Base-by-base conservation (phyloP, 2,113 vertebrate genomes). In the Pavo muticus region DNA sequence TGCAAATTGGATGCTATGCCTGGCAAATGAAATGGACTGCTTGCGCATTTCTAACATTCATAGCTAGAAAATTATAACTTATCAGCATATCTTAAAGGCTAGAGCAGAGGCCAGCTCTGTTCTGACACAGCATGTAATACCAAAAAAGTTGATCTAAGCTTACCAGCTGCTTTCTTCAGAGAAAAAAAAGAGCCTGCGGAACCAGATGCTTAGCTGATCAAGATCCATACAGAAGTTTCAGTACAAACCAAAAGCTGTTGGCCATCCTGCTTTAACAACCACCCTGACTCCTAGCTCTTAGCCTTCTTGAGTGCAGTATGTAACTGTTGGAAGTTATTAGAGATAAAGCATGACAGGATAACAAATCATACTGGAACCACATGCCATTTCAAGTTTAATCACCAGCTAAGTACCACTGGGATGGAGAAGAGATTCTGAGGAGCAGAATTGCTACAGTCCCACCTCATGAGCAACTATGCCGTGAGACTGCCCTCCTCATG, bases 201-300 rank as follows among this genome's bases (percentile, higher is more conserved):
- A 88, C 71, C 63, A 84, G 79, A 84, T 67, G 84, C 61, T 94
- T 91, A 71, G 23, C 70, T 88, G 45, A 91, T 80, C 73, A 91
- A 81, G 75, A 85, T 72, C 32, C 40, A 70, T 39, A 44, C 6
- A 44, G 32, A 87, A 35, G 6, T 32, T 35, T 70, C 20, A 67
- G 50, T 40, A 70, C 71, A 75, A 79, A 65, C 50, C 83, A 70
- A 15, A 70, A 13, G 44, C 18, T 81, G 84, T 81, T 88, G 74
- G 69, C 65, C 73, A 83, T 60, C 30, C 61, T 78, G 56, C 18
- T 75, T 32, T 45, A 54, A 54, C 9, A 8, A 54, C 52, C 52
- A 54, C 9, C 52, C 9, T 54, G 21, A 18, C 3, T 63, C 21
- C 37, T 27, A 32, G 27, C 39, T 63, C 47, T 21, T 54, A 50